phyloP scores from a whole-genome alignment of 2,113 vertebrate species.

The Myxocyprinus asiaticus region DNA sequence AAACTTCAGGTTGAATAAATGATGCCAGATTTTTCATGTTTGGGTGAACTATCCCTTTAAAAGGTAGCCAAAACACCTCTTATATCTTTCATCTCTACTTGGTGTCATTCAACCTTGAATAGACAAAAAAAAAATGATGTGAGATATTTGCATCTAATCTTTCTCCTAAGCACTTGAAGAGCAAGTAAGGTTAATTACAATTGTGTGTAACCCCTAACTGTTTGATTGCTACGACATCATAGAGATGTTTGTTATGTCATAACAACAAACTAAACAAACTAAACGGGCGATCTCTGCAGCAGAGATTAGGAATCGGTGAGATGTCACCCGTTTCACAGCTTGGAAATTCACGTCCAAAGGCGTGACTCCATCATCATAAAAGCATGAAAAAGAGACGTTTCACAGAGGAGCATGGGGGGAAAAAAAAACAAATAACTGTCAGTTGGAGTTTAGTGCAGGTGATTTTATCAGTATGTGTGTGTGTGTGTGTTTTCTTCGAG shows the following conservation, averaged over 20 bases:
- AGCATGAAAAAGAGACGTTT: conserved; percentile 31
- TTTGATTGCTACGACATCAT: conserved; percentile 11
- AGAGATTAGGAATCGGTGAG: conserved; percentile 31
- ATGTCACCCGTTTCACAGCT: conserved; percentile 43
- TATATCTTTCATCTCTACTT: conserved; percentile 39
- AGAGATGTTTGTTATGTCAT: conserved; percentile 29
- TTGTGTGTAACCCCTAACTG: conserved; percentile 12
- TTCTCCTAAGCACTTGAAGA: neutral
- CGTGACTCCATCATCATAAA: conserved; percentile 36
- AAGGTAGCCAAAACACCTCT: conserved; percentile 16
- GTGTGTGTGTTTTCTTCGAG: conserved; percentile 1
- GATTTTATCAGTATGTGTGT: conserved; percentile 46
- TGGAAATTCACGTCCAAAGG: conserved; percentile 29
- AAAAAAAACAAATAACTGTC: conserved; percentile 34
- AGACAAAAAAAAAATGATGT: neutral
- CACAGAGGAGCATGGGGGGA: neutral
- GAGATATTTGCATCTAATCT: neutral
- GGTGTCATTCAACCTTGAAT: neutral
- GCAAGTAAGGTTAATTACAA: conserved; percentile 29
- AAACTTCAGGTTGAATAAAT: too few species aligned
- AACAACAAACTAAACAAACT: neutral
- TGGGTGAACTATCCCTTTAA: too few species aligned
- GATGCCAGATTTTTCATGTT: too few species aligned
- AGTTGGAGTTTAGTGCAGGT: conserved; percentile 43
- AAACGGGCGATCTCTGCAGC: neutral